Percentiles rank a stretch among this genome's conserved stretches.
These are phyloP conservation scores for Trichonephila inaurata DNA, from an alignment of 1,140 invertebrate genomes.

Conservation along the genomic window DNA sequence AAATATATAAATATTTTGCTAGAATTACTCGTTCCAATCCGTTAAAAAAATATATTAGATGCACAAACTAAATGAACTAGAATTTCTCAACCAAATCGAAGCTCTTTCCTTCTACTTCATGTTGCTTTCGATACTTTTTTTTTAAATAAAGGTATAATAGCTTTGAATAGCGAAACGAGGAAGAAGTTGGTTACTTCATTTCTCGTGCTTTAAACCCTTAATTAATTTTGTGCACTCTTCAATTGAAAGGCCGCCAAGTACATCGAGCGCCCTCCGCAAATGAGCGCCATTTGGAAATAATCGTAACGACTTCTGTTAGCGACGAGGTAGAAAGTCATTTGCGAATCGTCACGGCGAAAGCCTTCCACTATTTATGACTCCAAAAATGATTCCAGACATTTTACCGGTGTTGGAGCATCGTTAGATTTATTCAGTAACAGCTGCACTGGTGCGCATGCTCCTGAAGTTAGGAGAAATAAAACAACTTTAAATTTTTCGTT, in stretches of 20 bases:
- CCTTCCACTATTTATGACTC: slow-evolving; percentile 20
- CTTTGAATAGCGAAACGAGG: no score
- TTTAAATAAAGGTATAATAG: no score
- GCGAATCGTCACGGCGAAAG: not conserved
- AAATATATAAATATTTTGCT: no score
- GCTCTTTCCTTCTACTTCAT: no score
- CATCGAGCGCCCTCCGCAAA: not conserved
- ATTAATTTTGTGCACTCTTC: not conserved
- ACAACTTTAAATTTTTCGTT: no score
- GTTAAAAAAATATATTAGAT: no score
- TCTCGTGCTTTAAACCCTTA: not conserved
- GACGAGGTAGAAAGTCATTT: slow-evolving; percentile 13
- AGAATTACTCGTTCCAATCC: no score
- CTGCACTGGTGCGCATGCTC: not conserved
- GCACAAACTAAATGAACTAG: no score
- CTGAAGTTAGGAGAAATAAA: not conserved
- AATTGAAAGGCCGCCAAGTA: not conserved
- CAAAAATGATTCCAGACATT: not conserved
- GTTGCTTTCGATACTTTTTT: no score
- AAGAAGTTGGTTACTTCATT: not conserved
- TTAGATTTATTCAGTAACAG: not conserved
- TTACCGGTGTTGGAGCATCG: not conserved
- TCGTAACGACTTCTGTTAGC: not conserved
- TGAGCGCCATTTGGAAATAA: slow-evolving; percentile 1
- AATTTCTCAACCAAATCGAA: no score